Evolutionary conservation across 2,888 invertebrate species (phyloP).

Genomic region (Isoperla grammatica): DNA sequence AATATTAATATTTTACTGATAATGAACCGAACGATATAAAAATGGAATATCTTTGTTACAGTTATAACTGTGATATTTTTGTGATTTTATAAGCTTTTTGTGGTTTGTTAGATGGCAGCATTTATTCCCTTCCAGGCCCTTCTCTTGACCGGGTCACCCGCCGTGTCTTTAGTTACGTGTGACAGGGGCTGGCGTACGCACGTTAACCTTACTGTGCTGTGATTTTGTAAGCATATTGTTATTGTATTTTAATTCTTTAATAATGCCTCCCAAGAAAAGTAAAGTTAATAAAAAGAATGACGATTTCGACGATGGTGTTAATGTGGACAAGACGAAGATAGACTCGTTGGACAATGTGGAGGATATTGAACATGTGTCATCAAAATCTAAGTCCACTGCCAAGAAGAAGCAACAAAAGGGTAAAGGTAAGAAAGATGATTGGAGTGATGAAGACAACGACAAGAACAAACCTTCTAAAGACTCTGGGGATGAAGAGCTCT

Average conservation of each 20-base stretch:
- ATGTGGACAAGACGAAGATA: slow-evolving; percentile 24
- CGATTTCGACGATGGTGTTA: slow-evolving; percentile 25
- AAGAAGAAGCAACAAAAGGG: slow-evolving; percentile 32
- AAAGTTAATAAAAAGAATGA: slow-evolving; percentile 34
- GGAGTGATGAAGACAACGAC: slow-evolving; percentile 36
- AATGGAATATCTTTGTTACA: too few relatives aligned
- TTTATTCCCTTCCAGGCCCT: background rate
- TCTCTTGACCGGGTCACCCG: background rate
- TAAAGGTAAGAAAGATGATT: slow-evolving; percentile 31
- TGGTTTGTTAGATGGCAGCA: background rate
- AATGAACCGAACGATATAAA: too few relatives aligned
- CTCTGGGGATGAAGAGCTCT: slow-evolving; percentile 33
- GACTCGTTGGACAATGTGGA: slow-evolving; percentile 24
- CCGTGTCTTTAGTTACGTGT: too few relatives aligned
- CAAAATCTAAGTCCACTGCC: slow-evolving; percentile 24
- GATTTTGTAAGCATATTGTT: background rate
- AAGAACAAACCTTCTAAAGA: slow-evolving; percentile 28
- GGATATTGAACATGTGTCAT: slow-evolving; percentile 22
- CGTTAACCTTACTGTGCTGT: background rate
- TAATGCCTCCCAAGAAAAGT: slow-evolving; percentile 35
- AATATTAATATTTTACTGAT: too few relatives aligned
- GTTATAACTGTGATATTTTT: too few relatives aligned
- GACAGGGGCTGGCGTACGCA: background rate
- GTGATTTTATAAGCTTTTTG: too few relatives aligned
- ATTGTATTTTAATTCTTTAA: slow-evolving; percentile 35